Percentiles rank a stretch among this genome's conserved stretches.
These are phyloP conservation scores for Eilema depressum DNA, from an alignment of 2,888 invertebrate species.

Conservation along the genomic window DNA sequence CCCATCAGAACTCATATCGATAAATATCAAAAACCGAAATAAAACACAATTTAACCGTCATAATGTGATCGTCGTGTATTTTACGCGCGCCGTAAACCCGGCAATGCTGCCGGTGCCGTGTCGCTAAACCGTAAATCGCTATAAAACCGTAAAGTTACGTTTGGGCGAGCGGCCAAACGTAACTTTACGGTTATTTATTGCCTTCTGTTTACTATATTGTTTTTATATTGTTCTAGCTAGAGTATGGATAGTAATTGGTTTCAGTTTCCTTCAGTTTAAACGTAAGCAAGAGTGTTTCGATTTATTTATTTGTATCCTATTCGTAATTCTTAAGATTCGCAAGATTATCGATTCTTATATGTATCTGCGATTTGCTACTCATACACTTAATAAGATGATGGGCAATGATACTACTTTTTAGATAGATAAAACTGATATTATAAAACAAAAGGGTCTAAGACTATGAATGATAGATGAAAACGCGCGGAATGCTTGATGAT, in stretches of 20 bases:
- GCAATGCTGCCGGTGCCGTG: slow-evolving; percentile 21
- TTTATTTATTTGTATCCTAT: not conserved
- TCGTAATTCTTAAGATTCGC: too few relatives aligned
- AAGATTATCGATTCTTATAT: too few relatives aligned
- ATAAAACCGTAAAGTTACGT: slow-evolving; percentile 35
- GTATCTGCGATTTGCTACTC: too few relatives aligned
- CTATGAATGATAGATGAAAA: too few relatives aligned
- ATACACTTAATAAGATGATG: too few relatives aligned
- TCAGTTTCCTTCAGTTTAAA: not conserved
- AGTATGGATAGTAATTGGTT: not conserved
- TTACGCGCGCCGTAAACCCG: slow-evolving; percentile 38
- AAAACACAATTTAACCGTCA: slow-evolving; percentile 30
- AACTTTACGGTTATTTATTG: slow-evolving; percentile 34
- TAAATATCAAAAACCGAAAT: slow-evolving; percentile 22
- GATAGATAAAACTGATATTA: too few relatives aligned
- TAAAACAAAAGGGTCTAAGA: too few relatives aligned
- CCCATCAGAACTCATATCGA: slow-evolving; percentile 11
- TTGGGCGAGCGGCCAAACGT: slow-evolving; percentile 19
- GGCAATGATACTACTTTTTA: too few relatives aligned
- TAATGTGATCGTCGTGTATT: slow-evolving; percentile 26
- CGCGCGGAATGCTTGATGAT: too few relatives aligned
- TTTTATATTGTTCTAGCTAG: slow-evolving; percentile 21
- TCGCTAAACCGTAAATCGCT: slow-evolving; percentile 28
- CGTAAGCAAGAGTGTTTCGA: too few relatives aligned
- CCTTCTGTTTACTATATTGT: slow-evolving; percentile 18